A percentile compares a stretch with the other conserved stretches of the same genome.
Conservation (phyloP, 1,140 invertebrate genomes). For the Drosophila triauraria region DNA sequence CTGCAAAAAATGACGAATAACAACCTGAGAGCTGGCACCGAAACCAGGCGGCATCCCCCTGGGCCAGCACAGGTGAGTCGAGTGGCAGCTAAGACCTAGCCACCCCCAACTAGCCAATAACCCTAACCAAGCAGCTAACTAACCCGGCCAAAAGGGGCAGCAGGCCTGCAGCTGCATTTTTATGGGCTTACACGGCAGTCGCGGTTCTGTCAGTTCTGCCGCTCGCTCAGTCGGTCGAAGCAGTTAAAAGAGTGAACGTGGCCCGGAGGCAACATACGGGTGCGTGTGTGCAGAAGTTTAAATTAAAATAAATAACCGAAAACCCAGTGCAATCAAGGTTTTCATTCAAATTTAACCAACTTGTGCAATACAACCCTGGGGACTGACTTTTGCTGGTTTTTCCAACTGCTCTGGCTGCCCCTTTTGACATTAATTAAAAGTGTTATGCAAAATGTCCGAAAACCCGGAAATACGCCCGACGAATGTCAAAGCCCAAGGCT, state of each 20-base stretch:
- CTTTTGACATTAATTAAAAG: slow-evolving; percentile 78
- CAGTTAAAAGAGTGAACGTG: slow-evolving; percentile 62
- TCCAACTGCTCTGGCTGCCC: slow-evolving; percentile 12
- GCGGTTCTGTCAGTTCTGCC: slow-evolving; percentile 26
- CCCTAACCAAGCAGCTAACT: slow-evolving; percentile 23
- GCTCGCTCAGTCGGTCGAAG: slow-evolving; percentile 25
- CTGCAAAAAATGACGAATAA: slow-evolving; percentile 39
- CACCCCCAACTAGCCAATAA: slow-evolving; percentile 36
- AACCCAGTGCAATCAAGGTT: slow-evolving; percentile 23
- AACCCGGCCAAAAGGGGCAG: slow-evolving; percentile 4
- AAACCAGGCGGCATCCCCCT: slow-evolving; percentile 33
- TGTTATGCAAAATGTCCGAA: slow-evolving; percentile 64
- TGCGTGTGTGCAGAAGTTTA: slow-evolving; percentile 42
- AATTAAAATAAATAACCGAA: slow-evolving; percentile 20
- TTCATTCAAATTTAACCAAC: slow-evolving; percentile 37
- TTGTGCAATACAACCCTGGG: slow-evolving; percentile 53
- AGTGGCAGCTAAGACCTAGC: slow-evolving; percentile 38
- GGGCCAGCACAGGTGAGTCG: slow-evolving; percentile 6
- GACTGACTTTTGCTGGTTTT: slow-evolving; percentile 16
- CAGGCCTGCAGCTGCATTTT: slow-evolving; percentile 66
- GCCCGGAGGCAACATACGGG: slow-evolving; percentile 30
- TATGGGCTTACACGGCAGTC: slow-evolving; percentile 67
- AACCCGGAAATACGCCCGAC: slow-evolving; percentile 47
- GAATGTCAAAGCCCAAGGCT: slow-evolving; percentile 42
- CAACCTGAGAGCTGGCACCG: slow-evolving; percentile 42